These are phyloP conservation scores for Lacerta viridis DNA, from an alignment of 2,797 vertebrate species.

Conservation along the genomic window DNA sequence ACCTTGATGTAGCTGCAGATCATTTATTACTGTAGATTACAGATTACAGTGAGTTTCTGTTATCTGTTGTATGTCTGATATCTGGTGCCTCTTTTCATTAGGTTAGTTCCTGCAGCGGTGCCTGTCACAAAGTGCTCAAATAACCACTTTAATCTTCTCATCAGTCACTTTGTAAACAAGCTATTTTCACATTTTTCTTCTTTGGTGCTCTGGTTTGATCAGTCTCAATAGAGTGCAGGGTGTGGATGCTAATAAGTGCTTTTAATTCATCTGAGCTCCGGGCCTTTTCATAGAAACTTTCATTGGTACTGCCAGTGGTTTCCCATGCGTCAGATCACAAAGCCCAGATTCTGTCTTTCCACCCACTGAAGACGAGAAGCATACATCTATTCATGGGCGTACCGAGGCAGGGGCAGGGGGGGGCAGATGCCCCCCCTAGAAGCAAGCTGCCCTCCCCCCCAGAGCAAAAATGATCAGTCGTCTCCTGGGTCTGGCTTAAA, in stretches of 20 bases:
- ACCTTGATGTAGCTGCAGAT: slow-evolving; percentile 9
- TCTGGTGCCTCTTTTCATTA: slow-evolving; percentile 8
- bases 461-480: no score
- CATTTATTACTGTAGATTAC: slow-evolving; percentile 42
- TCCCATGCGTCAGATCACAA: slow-evolving; percentile 23
- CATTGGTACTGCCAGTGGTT: slow-evolving; percentile 4
- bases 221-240: neutral
- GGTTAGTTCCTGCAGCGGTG: neutral
- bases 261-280: slow-evolving; percentile 23
- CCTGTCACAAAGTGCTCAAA: slow-evolving; percentile 59
- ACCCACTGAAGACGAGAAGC: slow-evolving; percentile 39
- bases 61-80: slow-evolving; percentile 47
- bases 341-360: neutral
- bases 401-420: no score
- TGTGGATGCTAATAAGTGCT: neutral
- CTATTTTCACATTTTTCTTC: slow-evolving; percentile 24
- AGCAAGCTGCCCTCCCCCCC: no score
- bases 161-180: slow-evolving; percentile 55
- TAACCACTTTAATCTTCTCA: slow-evolving; percentile 51
- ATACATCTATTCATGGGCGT: neutral
- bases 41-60: slow-evolving; percentile 53
- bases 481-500: no score
- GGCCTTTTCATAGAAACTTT: neutral
- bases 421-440: no score
- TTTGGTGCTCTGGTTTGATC: neutral